Conservation (phyloP, 2,888 invertebrate species). For the Encarsia formosa region DNA sequence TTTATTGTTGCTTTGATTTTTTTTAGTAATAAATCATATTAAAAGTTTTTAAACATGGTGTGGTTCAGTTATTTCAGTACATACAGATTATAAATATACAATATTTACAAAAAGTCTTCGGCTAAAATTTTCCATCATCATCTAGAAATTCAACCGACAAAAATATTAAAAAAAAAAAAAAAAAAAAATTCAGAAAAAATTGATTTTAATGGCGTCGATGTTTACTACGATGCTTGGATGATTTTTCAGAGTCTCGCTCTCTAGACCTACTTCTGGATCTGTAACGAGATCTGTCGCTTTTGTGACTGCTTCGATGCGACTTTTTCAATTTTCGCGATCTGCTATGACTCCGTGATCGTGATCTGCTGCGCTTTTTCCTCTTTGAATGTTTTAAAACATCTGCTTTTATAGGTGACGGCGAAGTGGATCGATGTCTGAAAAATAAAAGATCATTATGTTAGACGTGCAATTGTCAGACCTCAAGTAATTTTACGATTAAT, state of each 20-base stretch:
- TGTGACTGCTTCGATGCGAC: constrained; percentile 45
- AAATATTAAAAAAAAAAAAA: too few species aligned
- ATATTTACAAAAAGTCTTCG: constrained; percentile 20
- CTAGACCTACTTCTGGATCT: constrained; percentile 47
- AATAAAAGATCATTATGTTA: not conserved
- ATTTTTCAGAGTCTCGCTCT: constrained; percentile 47
- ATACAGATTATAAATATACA: too few species aligned
- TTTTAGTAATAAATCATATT: too few species aligned
- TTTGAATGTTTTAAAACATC: constrained; percentile 46
- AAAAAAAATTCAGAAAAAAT: not conserved
- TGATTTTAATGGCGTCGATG: constrained; percentile 41
- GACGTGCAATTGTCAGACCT: too few species aligned
- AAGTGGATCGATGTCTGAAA: constrained; percentile 39
- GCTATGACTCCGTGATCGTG: constrained; percentile 50
- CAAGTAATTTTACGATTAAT: too few species aligned
- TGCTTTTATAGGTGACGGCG: constrained; percentile 41
- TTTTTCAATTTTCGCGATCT: constrained; percentile 47
- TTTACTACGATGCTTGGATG: constrained; percentile 46
- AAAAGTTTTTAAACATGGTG: too few species aligned
- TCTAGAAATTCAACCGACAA: too few species aligned
- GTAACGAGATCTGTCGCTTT: constrained; percentile 45
- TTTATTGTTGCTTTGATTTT: too few species aligned
- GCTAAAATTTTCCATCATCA: too few species aligned
- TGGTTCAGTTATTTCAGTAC: too few species aligned
- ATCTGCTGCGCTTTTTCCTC: constrained; percentile 50